Evolutionary conservation across 2,113 vertebrate species (phyloP).

Genomic region (Sitta europaea): DNA sequence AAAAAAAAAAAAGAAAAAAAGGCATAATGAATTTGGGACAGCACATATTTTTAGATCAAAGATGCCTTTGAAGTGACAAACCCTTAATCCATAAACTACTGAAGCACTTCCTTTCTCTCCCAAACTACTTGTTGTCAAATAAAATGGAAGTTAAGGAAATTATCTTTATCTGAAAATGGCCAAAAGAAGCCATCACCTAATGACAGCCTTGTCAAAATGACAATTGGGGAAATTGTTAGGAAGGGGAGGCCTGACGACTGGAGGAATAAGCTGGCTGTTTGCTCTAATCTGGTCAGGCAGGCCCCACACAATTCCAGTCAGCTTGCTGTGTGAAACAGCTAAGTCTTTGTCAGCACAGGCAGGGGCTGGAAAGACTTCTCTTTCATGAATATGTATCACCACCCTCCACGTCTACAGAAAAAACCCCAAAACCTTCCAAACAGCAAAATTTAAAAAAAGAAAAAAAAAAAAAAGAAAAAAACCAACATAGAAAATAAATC

Average conservation of each 20-base stretch:
- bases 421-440: background rate
- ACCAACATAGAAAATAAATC: background rate
- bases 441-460: conserved; percentile 15
- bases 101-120: conserved; percentile 75
- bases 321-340: conserved; percentile 76
- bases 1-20: background rate
- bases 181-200: conserved; percentile 81
- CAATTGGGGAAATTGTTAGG: conserved; percentile 78
- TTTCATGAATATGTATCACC: conserved; percentile 81
- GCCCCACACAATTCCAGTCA: conserved; percentile 70
- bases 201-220: conserved; percentile 79
- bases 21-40: conserved; percentile 82
- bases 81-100: conserved; percentile 72
- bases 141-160: conserved; percentile 83
- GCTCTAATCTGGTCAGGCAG: conserved; percentile 74
- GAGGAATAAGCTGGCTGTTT: conserved; percentile 70
- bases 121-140: conserved; percentile 76
- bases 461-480: background rate
- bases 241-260: conserved; percentile 66
- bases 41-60: conserved; percentile 84
- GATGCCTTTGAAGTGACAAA: conserved; percentile 81
- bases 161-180: conserved; percentile 79
- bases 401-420: conserved; percentile 53
- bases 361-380: conserved; percentile 57
- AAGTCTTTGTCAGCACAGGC: conserved; percentile 75